Evolutionary conservation across 2,797 vertebrate species (phyloP), one percentile per base, ranked within the genome.

Genomic region (Myotis planiceps): DNA sequence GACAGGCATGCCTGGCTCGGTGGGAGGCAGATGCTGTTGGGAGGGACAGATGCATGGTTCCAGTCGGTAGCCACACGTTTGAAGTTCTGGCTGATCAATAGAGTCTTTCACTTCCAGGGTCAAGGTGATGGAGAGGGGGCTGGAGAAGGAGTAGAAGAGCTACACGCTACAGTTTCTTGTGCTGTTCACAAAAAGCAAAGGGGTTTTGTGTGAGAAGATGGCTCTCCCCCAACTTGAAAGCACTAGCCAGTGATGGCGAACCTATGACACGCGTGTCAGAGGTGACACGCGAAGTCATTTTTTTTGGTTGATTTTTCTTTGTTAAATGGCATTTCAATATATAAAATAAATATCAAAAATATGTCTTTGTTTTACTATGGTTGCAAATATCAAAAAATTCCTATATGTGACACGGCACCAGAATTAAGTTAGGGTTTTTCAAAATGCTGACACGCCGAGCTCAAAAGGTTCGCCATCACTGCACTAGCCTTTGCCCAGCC

Each of bases 21-120:
- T 15, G 19, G n/a, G 27, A 95, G 85, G 47, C 92, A 63, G 85
- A 32, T 87, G 63, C 89, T 78, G 23, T 49, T 90, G 23, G n/a
- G n/a, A 58, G 51, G 21, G 45, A 49, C 19, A 37, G 81, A 83
- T 81, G 81, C 94, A 88, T 72, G 74, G 80, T 9, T 63, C 47
- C 18, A 75, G 66, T 76, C 6, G 10, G 63, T 14, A 68, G 75
- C 45, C 29, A 47, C 4, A 15, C 81, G 63, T 88, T 88, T 96
- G 88, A 96, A 96, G 90, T 92, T 74, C 81, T 79, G 76, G 32
- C 78, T 79, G 78, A 94, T 97, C 94, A 95, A 88, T 51, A 71
- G 89, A 39, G 69, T 76, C 94, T 96, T 97, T 97, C 69, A 76
- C 66, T 94, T 84, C 83, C n/a, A 53, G 66, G 96, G 90, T 93